Conservation (phyloP, 1,140 invertebrate genomes). For the Drosophila repleta region DNA sequence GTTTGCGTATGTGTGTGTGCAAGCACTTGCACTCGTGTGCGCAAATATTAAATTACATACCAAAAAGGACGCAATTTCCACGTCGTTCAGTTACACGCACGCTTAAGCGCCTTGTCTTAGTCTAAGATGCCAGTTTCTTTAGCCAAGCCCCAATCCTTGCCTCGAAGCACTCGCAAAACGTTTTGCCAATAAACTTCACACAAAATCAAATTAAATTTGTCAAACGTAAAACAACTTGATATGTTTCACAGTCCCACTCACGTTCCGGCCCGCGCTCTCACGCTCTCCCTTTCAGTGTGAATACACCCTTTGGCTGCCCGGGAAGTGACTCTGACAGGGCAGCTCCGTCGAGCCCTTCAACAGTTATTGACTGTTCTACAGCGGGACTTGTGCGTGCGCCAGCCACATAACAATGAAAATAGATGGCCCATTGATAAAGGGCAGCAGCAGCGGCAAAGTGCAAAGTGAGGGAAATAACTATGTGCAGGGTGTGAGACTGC, state of each 20-base stretch:
- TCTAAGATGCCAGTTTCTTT: background rate
- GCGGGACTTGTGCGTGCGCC: constrained; percentile 57
- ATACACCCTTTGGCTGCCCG: constrained; percentile 22
- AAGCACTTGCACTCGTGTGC: constrained; percentile 11
- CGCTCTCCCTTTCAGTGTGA: background rate
- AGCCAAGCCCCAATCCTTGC: background rate
- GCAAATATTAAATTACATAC: constrained; percentile 48
- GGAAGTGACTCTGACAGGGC: constrained; percentile 21
- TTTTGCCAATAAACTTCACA: constrained; percentile 82
- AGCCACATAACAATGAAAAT: constrained; percentile 76
- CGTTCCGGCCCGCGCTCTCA: background rate
- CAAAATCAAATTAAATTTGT: constrained; percentile 83
- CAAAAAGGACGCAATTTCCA: constrained; percentile 23
- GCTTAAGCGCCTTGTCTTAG: constrained; percentile 31
- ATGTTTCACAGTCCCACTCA: constrained; percentile 58
- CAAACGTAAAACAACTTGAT: constrained; percentile 80
- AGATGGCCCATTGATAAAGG: constrained; percentile 69
- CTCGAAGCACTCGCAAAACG: constrained; percentile 55
- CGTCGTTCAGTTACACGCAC: constrained; percentile 52
- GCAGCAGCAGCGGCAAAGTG: constrained; percentile 14
- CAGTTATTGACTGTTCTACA: constrained; percentile 47
- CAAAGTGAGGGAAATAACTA: background rate
- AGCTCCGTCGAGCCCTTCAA: constrained; percentile 32
- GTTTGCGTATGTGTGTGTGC: background rate
- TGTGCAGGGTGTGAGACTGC: constrained; percentile 7